phyloP scores from a whole-genome alignment of 2,888 invertebrate species.

The Ctena decussata region DNA sequence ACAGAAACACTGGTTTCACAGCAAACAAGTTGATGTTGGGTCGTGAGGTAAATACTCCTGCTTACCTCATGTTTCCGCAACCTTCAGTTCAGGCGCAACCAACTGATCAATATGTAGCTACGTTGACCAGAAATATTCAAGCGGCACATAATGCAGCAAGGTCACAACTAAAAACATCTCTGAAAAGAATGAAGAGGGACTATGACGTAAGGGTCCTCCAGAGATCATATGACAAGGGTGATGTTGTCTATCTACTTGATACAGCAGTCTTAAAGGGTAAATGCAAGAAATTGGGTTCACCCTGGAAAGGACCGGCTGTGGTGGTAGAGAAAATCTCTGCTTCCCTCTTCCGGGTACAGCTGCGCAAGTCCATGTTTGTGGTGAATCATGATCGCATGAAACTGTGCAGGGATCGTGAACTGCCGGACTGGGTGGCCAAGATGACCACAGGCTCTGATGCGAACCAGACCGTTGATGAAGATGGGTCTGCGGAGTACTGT shows the following conservation, averaged over 20 bases:
- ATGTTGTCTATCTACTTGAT: constrained; percentile 1
- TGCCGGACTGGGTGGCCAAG: neutral
- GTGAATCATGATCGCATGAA: constrained; percentile 20
- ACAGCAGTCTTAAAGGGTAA: neutral
- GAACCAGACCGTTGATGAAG: neutral
- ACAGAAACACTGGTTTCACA: constrained; percentile 24
- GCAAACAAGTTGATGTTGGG: constrained; percentile 28
- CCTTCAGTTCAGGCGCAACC: neutral
- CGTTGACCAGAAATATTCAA: constrained; percentile 5
- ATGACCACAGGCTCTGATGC: neutral
- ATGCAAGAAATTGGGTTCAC: neutral
- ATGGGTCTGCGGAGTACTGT: neutral
- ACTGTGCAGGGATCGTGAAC: neutral
- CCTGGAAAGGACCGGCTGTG: constrained; percentile 5
- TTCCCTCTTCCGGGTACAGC: neutral
- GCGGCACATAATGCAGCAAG: constrained; percentile 4
- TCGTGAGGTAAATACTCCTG: constrained; percentile 21
- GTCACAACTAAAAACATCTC: neutral
- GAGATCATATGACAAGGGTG: neutral
- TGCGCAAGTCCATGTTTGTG: neutral
- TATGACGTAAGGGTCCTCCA: neutral
- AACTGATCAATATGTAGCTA: constrained; percentile 9
- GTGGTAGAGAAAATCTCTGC: neutral
- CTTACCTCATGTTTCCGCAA: constrained; percentile 16
- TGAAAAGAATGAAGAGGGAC: neutral